Conservation (phyloP, 1,140 invertebrate species). For the Drosophila tsacasi region DNA sequence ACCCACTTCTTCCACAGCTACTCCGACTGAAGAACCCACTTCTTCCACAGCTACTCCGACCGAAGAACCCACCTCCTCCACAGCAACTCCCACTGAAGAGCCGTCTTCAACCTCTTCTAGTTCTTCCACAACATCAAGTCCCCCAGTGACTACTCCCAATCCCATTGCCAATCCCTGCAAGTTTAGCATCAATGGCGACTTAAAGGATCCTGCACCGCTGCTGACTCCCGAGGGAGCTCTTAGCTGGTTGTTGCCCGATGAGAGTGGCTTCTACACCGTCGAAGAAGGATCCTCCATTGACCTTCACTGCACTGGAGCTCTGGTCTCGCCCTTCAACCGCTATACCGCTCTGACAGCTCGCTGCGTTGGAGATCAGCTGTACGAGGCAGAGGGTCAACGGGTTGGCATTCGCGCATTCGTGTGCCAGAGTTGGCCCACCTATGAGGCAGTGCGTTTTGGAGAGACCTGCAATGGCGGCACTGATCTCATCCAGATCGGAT, state of each 20-base stretch:
- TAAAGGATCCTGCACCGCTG: constrained; percentile 70
- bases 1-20: constrained; percentile 4
- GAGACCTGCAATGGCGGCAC: constrained; percentile 59
- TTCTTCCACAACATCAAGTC: constrained; percentile 17
- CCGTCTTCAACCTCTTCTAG: constrained; percentile 1
- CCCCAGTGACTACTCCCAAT: constrained; percentile 17
- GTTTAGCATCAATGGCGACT: constrained; percentile 63
- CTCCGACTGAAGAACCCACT: not conserved
- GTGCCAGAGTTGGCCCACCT: constrained; percentile 66
- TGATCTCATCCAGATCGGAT: constrained; percentile 67
- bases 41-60: constrained; percentile 16
- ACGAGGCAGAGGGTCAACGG: constrained; percentile 42
- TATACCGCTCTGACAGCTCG: constrained; percentile 58
- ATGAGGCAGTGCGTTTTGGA: constrained; percentile 63
- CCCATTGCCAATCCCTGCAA: constrained; percentile 50
- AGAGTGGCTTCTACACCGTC: constrained; percentile 45
- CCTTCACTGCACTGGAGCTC: constrained; percentile 63
- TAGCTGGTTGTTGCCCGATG: constrained; percentile 60
- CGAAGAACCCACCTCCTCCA: not conserved
- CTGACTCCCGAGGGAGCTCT: constrained; percentile 57
- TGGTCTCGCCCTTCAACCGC: constrained; percentile 55
- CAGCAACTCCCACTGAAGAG: not conserved
- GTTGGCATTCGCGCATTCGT: constrained; percentile 51
- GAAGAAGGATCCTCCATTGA: constrained; percentile 58
- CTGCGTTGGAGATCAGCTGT: constrained; percentile 53